phyloP scores from a whole-genome alignment of 2,797 vertebrate genomes.

The Menidia menidia region DNA sequence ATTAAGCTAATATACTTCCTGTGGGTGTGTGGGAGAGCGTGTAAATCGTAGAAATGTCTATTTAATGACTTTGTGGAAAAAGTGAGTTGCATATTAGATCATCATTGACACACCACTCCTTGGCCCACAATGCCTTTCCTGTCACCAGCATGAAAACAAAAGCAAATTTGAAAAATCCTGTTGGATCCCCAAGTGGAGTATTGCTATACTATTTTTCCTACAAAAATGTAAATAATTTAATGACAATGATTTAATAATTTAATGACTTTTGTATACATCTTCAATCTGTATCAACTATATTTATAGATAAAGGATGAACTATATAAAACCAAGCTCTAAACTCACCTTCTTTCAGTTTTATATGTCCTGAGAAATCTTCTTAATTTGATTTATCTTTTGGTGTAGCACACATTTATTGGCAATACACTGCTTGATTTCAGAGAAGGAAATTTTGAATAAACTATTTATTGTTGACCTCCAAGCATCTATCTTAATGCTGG shows the following conservation, averaged over 20 bases:
- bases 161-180: constrained; percentile 14
- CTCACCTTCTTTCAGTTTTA: too few relatives aligned
- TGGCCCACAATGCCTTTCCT: constrained; percentile 8
- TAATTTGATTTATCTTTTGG: not conserved
- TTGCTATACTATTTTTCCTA: not conserved
- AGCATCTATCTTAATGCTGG: too few relatives aligned
- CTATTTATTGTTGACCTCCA: too few relatives aligned
- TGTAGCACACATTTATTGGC: not conserved
- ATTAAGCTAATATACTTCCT: constrained; percentile 48
- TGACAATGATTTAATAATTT: too few relatives aligned
- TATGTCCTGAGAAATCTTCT: too few relatives aligned
- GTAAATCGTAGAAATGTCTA: constrained; percentile 35
- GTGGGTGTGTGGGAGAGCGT: constrained; percentile 21
- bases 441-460: too few relatives aligned
- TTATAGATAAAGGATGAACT: not conserved
- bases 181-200: constrained; percentile 23
- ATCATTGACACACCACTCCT: constrained; percentile 21
- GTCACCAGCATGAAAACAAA: constrained; percentile 24
- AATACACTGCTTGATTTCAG: too few relatives aligned
- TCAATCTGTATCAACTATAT: not conserved
- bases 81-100: constrained; percentile 46
- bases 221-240: not conserved
- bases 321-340: too few relatives aligned
- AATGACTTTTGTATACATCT: not conserved
- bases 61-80: constrained; percentile 61